Conservation (phyloP, 2,888 invertebrate species). For the Melieria picta region DNA sequence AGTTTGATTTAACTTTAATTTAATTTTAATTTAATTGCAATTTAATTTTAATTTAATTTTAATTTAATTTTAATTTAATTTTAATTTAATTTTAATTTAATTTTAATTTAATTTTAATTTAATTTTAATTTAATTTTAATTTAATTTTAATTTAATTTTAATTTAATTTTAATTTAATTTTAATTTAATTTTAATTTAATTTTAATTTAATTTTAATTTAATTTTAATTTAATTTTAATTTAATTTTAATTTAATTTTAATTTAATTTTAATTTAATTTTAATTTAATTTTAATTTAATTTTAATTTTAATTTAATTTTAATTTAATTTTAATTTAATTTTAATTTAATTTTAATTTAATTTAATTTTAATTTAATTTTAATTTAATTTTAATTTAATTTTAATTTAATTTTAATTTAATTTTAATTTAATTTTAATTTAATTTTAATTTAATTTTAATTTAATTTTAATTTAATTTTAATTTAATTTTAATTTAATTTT, state of each 20-base stretch:
- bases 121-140: not conserved
- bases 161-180: not conserved
- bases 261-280: not conserved
- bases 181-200: not conserved
- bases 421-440: too few species aligned
- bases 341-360: not conserved
- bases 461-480: constrained; percentile 2
- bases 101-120: constrained; percentile 36
- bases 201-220: not conserved
- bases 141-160: not conserved
- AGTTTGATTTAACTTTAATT: not conserved
- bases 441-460: not conserved
- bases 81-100: constrained; percentile 32
- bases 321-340: not conserved
- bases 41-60: not conserved
- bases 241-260: not conserved
- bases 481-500: too few species aligned
- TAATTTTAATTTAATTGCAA: not conserved
- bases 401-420: too few species aligned
- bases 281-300: constrained; percentile 25
- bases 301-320: not conserved
- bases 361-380: not conserved
- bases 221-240: not conserved
- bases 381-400: not conserved
- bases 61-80: constrained; percentile 4